Evolutionary conservation across 2,113 vertebrate species (phyloP), one percentile per base, ranked within the genome.

Genomic region (Hyperopisus bebe): DNA sequence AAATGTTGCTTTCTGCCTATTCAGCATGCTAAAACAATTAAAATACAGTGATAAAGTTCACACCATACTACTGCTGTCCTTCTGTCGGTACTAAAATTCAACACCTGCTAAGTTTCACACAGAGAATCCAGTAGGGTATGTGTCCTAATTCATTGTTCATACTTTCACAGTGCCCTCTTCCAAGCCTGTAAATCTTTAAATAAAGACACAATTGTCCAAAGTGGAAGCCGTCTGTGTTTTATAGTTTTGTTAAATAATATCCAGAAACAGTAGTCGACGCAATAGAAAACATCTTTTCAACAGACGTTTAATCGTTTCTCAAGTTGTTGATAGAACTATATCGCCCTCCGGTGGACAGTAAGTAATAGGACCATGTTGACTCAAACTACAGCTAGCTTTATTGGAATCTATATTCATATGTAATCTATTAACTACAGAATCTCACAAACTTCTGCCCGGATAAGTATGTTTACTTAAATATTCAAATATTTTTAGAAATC

Each of bases 181-280:
- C 92, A 87, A 55, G 39, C 21, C 2, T 86, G 42, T 89, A 94
- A 93, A 92, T 90, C 90, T 95, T 94, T 94, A 87, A 96, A 96
- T 96, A 96, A 96, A 96, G 95, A 95, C 42, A 90, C 91, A 93
- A 90, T 92, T 96, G 93, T 94, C 94, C 92, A 93, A 95, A 90
- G 92, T 91, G 88, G 90, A 19, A 91, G 53, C 74, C 93, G 87
- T 53, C 84, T 13, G 91, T 89, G 86, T 86, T 62, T 88, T n/a
- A 15, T 70, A 46, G 53, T 47, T 27, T 48, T 31, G 39, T 42
- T 42, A 21, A 74, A 42, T 27, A 27, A 48, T 19, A 84, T n/a
- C 15, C 15, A 86, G 82, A 47, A 47, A 84, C 1, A 88, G 11
- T 48, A 48, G 39, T 51, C 13, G 74, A 80, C 74, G 35, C 15